Base-by-base conservation (phyloP, 2,888 invertebrate species). In the Seira sanloemensis region DNA sequence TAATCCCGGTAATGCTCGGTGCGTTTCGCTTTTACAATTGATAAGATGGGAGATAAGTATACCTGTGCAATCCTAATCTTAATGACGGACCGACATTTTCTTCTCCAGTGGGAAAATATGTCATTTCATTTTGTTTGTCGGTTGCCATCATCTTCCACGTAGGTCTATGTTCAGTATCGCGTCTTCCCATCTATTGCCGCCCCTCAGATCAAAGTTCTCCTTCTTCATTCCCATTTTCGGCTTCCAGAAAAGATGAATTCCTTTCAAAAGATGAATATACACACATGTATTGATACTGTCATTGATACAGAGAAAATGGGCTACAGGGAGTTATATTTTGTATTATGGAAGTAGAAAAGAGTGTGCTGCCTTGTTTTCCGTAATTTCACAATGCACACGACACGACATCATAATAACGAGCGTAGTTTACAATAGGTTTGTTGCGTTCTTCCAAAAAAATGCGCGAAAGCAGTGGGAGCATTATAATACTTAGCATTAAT, bases 221-320 rank as follows among this genome's bases (percentile, higher is more conserved):
- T 2, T 50, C 16, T 18, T n/a, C n/a, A 37, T 37, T 7, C 37
- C 37, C n/a, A 58, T 4, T 9, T 19, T 62, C 62, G 62, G 62
- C 62, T 62, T 62, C 21, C 62, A 62, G 62, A 62, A 21, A 21
- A 62, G 21, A 5, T 12, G 21, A 62, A 1, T 1, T 21, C 19
- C 62, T 21, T 37, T 37, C 21, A 62, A 50, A 50, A 62, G 62
- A 62, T 62, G 23, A 62, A 21, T 12, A n/a, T n/a, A n/a, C n/a
- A n/a, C n/a, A n/a, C n/a, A n/a, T n/a, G n/a, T n/a, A 62, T 62
- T 62, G 62, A 62, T 21, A 62, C 5, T 50, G 62, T 62, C 21
- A 62, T 62, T 62, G 62, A 62, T 62, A 62, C n/a, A n/a, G 23
- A 62, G n/a, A 62, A 37, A 58, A 62, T 37, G n/a, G 50, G 50